Evolutionary conservation across 2,797 vertebrate genomes (phyloP).

Genomic region (Aeoliscus strigatus): DNA sequence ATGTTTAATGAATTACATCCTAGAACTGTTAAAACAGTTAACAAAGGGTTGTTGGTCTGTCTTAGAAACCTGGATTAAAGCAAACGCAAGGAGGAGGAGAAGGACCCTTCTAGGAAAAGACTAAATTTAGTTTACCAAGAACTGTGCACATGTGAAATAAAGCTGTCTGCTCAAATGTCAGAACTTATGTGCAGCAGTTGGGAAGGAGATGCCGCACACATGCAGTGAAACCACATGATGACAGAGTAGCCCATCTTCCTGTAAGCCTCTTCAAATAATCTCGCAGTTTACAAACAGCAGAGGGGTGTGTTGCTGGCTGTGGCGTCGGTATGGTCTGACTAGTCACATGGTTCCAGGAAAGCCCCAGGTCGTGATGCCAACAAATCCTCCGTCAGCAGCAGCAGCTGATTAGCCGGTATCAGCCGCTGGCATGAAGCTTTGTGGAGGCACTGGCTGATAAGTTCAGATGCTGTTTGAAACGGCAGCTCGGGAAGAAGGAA

Average conservation of each 20-base stretch:
- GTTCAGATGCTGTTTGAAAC: conserved; percentile 20
- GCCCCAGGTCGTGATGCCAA: conserved; percentile 45
- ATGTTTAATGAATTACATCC: not conserved
- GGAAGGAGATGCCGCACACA: conserved; percentile 2
- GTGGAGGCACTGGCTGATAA: conserved; percentile 35
- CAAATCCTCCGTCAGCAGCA: conserved; percentile 25
- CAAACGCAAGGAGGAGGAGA: not conserved
- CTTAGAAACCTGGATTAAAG: not conserved
- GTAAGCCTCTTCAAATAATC: conserved; percentile 41
- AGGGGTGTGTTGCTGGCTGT: conserved; percentile 36
- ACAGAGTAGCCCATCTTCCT: conserved; percentile 1
- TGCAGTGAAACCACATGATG: not conserved
- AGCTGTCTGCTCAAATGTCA: conserved; percentile 14
- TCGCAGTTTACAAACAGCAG: conserved; percentile 34
- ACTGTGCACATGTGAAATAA: conserved; percentile 7
- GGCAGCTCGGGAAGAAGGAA: conserved; percentile 8
- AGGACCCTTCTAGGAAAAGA: conserved; percentile 33
- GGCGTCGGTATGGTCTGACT: conserved; percentile 51
- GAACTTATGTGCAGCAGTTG: not conserved
- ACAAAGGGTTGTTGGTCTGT: too few species aligned
- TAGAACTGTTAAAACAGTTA: too few species aligned
- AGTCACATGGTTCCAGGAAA: conserved; percentile 74
- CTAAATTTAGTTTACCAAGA: conserved; percentile 37
- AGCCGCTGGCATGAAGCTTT: conserved; percentile 22
- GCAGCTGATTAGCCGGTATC: conserved; percentile 38